Percentiles rank a stretch among this genome's conserved stretches.
Conservation (phyloP, 2,113 vertebrate genomes). For the Notarius quadriscutis region DNA sequence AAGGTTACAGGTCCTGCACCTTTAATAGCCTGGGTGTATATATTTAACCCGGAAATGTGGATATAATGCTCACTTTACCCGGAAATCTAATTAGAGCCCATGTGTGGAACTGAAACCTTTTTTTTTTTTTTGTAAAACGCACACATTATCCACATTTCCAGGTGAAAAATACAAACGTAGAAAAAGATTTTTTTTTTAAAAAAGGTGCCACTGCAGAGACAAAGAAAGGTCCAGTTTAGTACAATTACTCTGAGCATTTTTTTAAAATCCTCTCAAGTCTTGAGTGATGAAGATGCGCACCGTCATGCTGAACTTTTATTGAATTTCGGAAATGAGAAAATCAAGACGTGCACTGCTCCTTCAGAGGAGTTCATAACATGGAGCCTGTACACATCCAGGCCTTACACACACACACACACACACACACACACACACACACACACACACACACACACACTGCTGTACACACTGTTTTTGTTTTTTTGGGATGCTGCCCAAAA, state of each 20-base stretch:
- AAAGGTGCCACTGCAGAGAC: neutral
- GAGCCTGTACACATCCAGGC: neutral
- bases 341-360: neutral
- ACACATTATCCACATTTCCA: neutral
- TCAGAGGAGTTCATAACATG: neutral
- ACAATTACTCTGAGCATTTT: neutral
- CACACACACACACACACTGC: no score
- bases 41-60: neutral
- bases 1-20: neutral
- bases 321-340: neutral
- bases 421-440: no score
- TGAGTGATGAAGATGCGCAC: neutral
- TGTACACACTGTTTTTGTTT: neutral
- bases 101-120: neutral
- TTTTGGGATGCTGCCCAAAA: neutral
- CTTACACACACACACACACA: no score
- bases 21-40: neutral
- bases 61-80: neutral
- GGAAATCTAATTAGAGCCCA: no score
- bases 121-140: no score
- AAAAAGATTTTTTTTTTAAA: neutral
- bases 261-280: neutral
- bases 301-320: neutral
- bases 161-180: neutral
- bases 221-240: neutral